phyloP scores from a whole-genome alignment of 1,140 invertebrate genomes.

The Heliconius nattereri region DNA sequence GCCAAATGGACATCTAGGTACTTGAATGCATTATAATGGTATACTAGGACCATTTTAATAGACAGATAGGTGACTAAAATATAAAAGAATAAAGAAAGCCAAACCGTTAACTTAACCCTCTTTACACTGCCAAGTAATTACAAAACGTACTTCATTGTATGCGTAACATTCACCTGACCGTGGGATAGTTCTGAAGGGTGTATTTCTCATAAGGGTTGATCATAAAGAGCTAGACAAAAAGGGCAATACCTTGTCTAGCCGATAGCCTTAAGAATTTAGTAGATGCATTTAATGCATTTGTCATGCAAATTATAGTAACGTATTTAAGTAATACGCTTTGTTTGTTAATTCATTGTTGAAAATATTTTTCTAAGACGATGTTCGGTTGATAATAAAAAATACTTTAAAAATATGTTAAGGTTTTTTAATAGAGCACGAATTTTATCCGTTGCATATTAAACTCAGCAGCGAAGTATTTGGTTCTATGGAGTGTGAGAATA shows the following conservation, averaged over 20 bases:
- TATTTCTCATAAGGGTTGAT: conserved; percentile 42
- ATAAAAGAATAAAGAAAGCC: conserved; percentile 19
- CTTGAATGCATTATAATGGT: too few species aligned
- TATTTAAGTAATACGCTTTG: background rate
- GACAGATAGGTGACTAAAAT: too few species aligned
- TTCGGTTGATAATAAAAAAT: background rate
- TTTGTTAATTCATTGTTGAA: background rate
- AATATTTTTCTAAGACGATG: background rate
- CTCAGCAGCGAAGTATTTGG: background rate
- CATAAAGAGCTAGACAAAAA: conserved; percentile 12
- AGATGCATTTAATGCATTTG: background rate
- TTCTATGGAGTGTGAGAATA: background rate
- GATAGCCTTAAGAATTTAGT: background rate
- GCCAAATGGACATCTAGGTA: too few species aligned
- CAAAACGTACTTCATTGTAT: background rate
- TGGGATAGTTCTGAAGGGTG: conserved; percentile 47
- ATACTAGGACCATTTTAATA: too few species aligned
- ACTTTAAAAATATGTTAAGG: background rate
- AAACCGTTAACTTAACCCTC: conserved; percentile 22
- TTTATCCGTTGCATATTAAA: background rate
- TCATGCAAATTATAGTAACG: conserved; percentile 12
- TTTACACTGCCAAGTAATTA: background rate
- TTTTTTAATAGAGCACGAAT: background rate
- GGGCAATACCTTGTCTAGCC: conserved; percentile 8
- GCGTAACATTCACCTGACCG: conserved; percentile 53